These are phyloP conservation scores for Monomorium pharaonis DNA, from an alignment of 1,140 invertebrate species.

Conservation along the genomic window DNA sequence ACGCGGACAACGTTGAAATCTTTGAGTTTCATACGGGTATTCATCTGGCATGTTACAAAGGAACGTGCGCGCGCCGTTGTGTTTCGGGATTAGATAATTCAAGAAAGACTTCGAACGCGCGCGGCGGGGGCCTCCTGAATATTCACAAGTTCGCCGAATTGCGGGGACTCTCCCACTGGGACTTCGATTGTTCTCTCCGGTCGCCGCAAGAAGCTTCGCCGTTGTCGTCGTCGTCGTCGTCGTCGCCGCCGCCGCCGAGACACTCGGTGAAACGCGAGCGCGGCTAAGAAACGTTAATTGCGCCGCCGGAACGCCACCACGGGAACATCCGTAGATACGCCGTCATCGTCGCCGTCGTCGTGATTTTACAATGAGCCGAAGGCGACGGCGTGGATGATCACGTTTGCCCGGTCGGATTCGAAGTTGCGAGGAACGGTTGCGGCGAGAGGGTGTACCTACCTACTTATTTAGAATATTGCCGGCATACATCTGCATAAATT, in stretches of 20 bases:
- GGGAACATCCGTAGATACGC: neutral
- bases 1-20: neutral
- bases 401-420: slow-evolving; percentile 41
- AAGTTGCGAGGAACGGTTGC: neutral
- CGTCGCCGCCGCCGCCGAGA: slow-evolving; percentile 35
- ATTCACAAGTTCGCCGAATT: slow-evolving; percentile 43
- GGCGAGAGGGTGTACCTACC: slow-evolving; percentile 68
- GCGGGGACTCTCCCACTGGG: slow-evolving; percentile 5
- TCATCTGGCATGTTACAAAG: neutral
- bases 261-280: slow-evolving; percentile 51
- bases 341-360: neutral
- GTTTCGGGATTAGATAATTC: slow-evolving; percentile 20
- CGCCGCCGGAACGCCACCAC: neutral
- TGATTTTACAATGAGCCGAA: slow-evolving; percentile 39
- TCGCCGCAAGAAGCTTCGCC: slow-evolving; percentile 35
- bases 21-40: neutral
- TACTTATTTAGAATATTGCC: slow-evolving; percentile 86
- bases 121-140: slow-evolving; percentile 30
- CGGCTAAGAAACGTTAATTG: slow-evolving; percentile 57
- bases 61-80: neutral
- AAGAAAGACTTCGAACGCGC: slow-evolving; percentile 54
- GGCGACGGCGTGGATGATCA: slow-evolving; percentile 23
- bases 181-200: slow-evolving; percentile 37
- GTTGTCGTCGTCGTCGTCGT: slow-evolving; percentile 27
- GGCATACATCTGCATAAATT: slow-evolving; percentile 86